Evolutionary conservation across 23 tunicate species (phyloP).

Genomic region (Trididemnum clinides): DNA sequence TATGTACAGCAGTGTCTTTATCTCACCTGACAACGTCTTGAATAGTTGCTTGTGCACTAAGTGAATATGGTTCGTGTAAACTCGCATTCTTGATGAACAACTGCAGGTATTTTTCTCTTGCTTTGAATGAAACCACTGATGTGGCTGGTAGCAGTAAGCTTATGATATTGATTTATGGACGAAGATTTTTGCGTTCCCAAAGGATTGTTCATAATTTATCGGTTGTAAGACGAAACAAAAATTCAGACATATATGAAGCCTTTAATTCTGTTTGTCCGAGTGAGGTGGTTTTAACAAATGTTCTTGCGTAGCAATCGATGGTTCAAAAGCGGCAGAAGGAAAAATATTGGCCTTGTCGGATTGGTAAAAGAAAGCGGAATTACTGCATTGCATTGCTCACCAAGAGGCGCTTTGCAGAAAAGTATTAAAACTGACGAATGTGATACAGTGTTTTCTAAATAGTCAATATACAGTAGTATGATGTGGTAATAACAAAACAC

Average conservation of each 20-base stretch:
- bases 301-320: slow-evolving; percentile 1
- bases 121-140: neutral
- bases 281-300: slow-evolving; percentile 23
- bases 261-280: slow-evolving; percentile 4
- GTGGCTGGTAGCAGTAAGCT: neutral
- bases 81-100: too few species aligned
- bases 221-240: neutral
- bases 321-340: slow-evolving; percentile 9
- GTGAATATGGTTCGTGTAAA: too few species aligned
- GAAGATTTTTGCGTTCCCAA: slow-evolving; percentile 10
- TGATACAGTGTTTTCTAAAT: slow-evolving; percentile 7
- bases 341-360: slow-evolving; percentile 2
- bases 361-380: slow-evolving; percentile 1
- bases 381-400: slow-evolving; percentile 18
- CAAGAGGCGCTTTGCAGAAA: slow-evolving; percentile 15
- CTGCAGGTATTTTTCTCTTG: neutral
- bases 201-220: neutral
- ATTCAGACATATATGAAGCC: slow-evolving; percentile 2
- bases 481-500: too few species aligned
- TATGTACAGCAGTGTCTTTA: too few species aligned
- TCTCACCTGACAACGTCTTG: too few species aligned
- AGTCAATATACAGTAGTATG: neutral
- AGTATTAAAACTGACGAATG: slow-evolving; percentile 15
- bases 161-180: neutral
- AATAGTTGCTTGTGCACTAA: too few species aligned